phyloP scores from a whole-genome alignment of 2,113 vertebrate genomes.

The Lepisosteus oculatus region DNA sequence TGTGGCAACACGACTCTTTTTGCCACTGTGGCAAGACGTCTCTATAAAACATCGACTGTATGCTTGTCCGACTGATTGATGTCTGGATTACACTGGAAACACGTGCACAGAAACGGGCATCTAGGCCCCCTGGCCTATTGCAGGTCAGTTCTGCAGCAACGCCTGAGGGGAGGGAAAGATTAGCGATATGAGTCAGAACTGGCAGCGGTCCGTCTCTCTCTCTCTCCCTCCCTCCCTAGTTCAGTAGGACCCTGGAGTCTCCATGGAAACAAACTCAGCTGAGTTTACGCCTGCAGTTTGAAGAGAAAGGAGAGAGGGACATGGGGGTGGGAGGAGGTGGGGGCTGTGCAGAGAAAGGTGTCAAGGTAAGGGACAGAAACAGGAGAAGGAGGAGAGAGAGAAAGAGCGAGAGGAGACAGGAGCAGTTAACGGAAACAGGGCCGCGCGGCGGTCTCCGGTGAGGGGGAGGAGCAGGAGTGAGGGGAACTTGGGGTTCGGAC shows the following conservation, averaged over 20 bases:
- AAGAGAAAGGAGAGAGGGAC: slow-evolving; percentile 18
- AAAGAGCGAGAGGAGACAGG: slow-evolving; percentile 7
- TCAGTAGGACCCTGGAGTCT: slow-evolving; percentile 39
- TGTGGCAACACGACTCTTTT: slow-evolving; percentile 10
- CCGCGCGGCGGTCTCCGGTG: neutral
- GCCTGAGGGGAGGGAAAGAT: slow-evolving; percentile 38
- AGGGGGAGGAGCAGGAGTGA: neutral
- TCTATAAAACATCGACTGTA: neutral
- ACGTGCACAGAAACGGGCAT: neutral
- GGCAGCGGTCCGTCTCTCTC: slow-evolving; percentile 25
- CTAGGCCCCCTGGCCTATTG: neutral
- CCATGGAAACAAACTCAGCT: slow-evolving; percentile 57
- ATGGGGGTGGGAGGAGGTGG: neutral
- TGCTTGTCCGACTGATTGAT: slow-evolving; percentile 1
- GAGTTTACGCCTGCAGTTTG: slow-evolving; percentile 32
- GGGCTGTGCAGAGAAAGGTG: slow-evolving; percentile 11
- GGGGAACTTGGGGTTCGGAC: neutral
- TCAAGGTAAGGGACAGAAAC: slow-evolving; percentile 3
- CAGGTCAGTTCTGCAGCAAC: slow-evolving; percentile 20
- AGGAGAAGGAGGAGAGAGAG: slow-evolving; percentile 5
- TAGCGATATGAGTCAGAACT: slow-evolving; percentile 44
- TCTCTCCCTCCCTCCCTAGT: slow-evolving; percentile 21
- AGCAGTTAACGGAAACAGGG: neutral
- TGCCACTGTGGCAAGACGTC: neutral
- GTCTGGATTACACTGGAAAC: neutral